Evolutionary conservation across 2,113 vertebrate species (phyloP).

Genomic region (Chaenocephalus aceratus): DNA sequence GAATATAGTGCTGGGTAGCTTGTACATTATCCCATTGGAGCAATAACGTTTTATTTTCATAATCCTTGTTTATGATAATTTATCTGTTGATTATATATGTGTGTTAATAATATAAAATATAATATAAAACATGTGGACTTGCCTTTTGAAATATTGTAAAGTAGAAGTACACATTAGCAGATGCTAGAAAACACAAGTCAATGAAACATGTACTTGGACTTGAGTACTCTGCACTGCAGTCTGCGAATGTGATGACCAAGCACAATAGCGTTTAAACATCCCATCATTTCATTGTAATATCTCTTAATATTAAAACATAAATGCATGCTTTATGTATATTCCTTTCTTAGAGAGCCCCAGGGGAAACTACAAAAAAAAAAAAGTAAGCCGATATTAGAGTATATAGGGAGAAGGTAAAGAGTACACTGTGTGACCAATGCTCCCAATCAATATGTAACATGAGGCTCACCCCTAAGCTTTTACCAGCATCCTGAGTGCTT

Average conservation of each 20-base stretch:
- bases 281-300: not conserved
- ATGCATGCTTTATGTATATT: constrained; percentile 3
- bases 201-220: not conserved
- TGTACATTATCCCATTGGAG: not conserved
- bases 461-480: constrained; percentile 56
- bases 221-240: constrained; percentile 22
- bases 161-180: not conserved
- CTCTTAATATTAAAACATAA: not conserved
- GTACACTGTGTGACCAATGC: constrained; percentile 29
- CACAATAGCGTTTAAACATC: not conserved
- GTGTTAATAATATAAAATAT: not conserved
- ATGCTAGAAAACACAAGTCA: not conserved
- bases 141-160: not conserved
- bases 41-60: not conserved
- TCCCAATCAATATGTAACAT: constrained; percentile 65
- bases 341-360: not conserved
- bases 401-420: not conserved
- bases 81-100: not conserved
- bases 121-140: not conserved
- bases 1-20: not conserved
- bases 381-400: not conserved
- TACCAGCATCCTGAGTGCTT: constrained; percentile 52
- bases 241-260: not conserved
- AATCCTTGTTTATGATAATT: not conserved
- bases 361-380: not conserved